These are phyloP conservation scores for Calliphora vicina DNA, from an alignment of 1,140 invertebrate species.

Conservation along the genomic window DNA sequence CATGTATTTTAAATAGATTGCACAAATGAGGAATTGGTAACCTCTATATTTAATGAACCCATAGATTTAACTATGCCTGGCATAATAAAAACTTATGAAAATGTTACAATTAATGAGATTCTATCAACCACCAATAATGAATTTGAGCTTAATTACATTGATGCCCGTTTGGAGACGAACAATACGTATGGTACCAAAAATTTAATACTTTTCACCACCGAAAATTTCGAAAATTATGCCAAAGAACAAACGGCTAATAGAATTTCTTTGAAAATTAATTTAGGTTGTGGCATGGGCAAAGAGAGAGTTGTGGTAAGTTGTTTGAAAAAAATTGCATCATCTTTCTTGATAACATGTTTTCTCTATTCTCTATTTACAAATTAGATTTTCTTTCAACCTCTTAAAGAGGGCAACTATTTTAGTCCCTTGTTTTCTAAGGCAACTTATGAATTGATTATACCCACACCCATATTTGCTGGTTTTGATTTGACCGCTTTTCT, in stretches of 20 bases:
- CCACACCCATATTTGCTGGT: constrained; percentile 32
- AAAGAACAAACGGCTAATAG: constrained; percentile 8
- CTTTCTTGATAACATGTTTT: not conserved
- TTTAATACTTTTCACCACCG: constrained; percentile 22
- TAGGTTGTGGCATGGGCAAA: constrained; percentile 19
- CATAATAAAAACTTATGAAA: constrained; percentile 18
- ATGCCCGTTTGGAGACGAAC: constrained; percentile 28
- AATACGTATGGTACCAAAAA: not conserved
- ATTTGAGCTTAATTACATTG: constrained; percentile 34
- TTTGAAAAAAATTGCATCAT: not conserved
- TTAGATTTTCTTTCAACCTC: constrained; percentile 33
- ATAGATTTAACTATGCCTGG: constrained; percentile 22
- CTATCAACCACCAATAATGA: constrained; percentile 26
- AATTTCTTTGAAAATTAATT: constrained; percentile 12
- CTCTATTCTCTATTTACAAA: no score
- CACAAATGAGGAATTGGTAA: constrained; percentile 5
- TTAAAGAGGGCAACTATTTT: constrained; percentile 36
- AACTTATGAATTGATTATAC: constrained; percentile 17
- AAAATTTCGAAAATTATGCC: constrained; percentile 24
- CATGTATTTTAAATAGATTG: not conserved
- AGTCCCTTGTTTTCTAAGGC: constrained; percentile 18
- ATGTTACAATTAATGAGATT: constrained; percentile 20
- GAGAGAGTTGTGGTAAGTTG: constrained; percentile 21
- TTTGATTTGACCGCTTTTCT: constrained; percentile 35
- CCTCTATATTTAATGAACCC: constrained; percentile 27